Base-by-base conservation (phyloP, 2,797 vertebrate genomes). In the Tenualosa thibaudeaui region DNA sequence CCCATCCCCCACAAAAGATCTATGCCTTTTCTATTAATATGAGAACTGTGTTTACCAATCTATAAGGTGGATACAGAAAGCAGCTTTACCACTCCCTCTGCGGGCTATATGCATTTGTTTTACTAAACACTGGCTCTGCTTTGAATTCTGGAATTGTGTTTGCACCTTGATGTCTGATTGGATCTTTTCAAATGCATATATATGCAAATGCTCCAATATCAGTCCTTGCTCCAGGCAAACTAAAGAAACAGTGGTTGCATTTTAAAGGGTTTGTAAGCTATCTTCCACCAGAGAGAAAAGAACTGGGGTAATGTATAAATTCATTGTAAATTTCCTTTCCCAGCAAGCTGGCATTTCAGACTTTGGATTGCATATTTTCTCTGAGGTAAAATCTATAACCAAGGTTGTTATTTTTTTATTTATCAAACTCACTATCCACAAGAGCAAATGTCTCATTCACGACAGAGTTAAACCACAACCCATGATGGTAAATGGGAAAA, bases 361-460 rank as follows among this genome's bases (percentile, higher is more conserved):
- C 91, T 92, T 90, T 90, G 92, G 93, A 92, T 93, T 95, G 92
- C 91, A 92, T 93, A 95, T 95, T 95, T 94, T 95, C 94, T 93
- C 93, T 89, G 91, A 93, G 94, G 93, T 90, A 92, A 94, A 95
- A 96, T 96, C 95, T 89, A 96, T 95, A 95, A 95, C 92, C 90
- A 94, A 92, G 95, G 94, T 95, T 94, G 94, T 95, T 94, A 15
- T 26, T 31, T 68, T 56, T 56, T 54, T 54, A 43, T 94, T 94
- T 93, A 94, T 94, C 93, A 94, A 93, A 94, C 89, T 56, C 90
- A 89, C 89, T 90, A 92, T 92, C 90, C 93, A 89, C 92, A 90
- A 88, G 91, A 84, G 86, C 81, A 84, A 78, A 88, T 85, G 86
- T 88, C 86, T 86, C 84, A 84, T 87, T 86, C 84, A 60, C 37